These are phyloP conservation scores for Lamellibrachia luymesi DNA, from an alignment of 1,140 invertebrate genomes.

Conservation along the genomic window DNA sequence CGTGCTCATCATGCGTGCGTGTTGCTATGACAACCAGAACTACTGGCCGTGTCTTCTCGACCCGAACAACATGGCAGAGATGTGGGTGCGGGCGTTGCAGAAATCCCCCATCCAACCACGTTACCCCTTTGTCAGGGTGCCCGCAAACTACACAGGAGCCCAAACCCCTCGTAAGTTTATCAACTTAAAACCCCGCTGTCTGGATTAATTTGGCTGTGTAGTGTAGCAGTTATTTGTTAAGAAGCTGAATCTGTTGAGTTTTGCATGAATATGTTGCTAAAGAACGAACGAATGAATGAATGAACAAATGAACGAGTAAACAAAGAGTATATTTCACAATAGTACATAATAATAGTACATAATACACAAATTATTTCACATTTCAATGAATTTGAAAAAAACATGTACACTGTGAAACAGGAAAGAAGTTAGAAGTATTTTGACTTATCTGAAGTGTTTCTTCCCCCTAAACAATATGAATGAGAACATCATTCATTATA, in stretches of 20 bases:
- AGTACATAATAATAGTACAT: no score
- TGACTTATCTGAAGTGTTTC: no score
- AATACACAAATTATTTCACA: no score
- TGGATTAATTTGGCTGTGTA: no score
- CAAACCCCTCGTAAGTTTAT: background rate
- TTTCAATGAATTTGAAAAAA: no score
- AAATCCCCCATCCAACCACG: background rate
- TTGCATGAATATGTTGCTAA: background rate
- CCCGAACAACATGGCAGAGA: conserved; percentile 52
- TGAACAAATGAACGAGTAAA: no score
- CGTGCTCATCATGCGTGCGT: conserved; percentile 46
- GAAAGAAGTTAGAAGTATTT: no score
- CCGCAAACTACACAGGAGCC: background rate
- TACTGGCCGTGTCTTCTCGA: conserved; percentile 55
- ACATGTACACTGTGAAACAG: no score
- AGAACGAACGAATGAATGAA: no score
- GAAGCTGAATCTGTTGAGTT: background rate
- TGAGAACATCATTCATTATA: no score
- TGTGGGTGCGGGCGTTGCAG: conserved; percentile 49
- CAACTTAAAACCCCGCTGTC: background rate
- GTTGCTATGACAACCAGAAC: conserved; percentile 34
- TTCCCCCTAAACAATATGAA: no score
- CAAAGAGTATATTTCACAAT: no score
- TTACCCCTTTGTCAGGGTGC: background rate
- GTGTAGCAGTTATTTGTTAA: background rate